Evolutionary conservation across 2,888 invertebrate species (phyloP), one percentile per base, ranked within the genome.

Genomic region (Eristalis tenax): DNA sequence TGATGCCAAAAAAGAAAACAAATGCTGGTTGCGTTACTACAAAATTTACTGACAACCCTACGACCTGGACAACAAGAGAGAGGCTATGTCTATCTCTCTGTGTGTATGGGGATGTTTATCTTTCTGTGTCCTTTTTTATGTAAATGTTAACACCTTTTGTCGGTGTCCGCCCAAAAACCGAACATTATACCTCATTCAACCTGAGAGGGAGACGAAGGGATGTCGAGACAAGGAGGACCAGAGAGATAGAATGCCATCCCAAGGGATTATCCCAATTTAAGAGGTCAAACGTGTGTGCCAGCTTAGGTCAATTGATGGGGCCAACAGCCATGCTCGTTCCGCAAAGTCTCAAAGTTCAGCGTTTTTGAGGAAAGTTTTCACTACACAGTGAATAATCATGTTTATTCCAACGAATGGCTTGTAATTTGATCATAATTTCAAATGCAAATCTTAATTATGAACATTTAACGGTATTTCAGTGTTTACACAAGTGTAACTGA

Each of bases 1-100:
- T 56, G 78, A 78, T 86, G 86, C 82, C 82, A 82, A 86, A 86
- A 74, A 68, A 4, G 5, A 11, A 8, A 43, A 43, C 6, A 43
- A 43, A 43, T 23, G 15, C 56, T 57, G 40, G 38, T 50, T 57
- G 59, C 38, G 13, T 50, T n/a, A 50, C n/a, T 18, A 18, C 18
- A 6, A 3, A 43, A 69, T 40, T 63, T 38, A 61, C 61, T 61
- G 40, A 32, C 28, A 4, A 28, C 4, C 28, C 28, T 26, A 26
- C 5, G 32, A 32, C 32, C 32, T 32, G 32, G 32, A 32, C 32
- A 32, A 32, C 32, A 32, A 32, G 32, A 4, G 28, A 28, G 28
- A 28, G 28, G 28, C 28, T 28, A 23, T 28, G 32, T 50, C 50
- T 59, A 23, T 4, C 43, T 15, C 1, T 38, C 18, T 56, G n/a